These are phyloP conservation scores for Protobothrops mucrosquamatus DNA, from an alignment of 2,113 vertebrate species.

Conservation along the genomic window DNA sequence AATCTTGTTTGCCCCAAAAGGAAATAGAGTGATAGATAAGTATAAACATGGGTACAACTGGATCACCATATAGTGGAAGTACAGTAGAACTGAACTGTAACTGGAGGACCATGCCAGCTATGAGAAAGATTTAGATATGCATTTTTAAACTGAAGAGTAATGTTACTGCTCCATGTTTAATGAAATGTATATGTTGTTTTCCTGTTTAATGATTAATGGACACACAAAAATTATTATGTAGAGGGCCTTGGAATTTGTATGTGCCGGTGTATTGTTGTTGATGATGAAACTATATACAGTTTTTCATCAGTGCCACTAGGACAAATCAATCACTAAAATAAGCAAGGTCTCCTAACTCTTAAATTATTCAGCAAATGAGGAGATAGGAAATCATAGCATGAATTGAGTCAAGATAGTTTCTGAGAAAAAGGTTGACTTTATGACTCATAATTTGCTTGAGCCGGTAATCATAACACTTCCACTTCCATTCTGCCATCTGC, in stretches of 20 bases:
- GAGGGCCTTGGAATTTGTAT: not conserved
- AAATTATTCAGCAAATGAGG: conserved; percentile 23
- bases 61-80: not conserved
- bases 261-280: not conserved
- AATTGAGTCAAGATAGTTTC: not conserved
- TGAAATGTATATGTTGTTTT: not conserved
- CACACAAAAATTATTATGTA: not conserved
- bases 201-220: not conserved
- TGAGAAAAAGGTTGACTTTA: conserved; percentile 31
- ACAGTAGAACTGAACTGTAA: not conserved
- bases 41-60: not conserved
- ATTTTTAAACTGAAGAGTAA: not conserved
- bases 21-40: not conserved
- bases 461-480: not conserved
- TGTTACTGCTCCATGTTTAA: not conserved
- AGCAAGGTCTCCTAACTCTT: not conserved
- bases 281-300: not conserved
- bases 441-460: not conserved
- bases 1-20: not conserved
- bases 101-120: not conserved
- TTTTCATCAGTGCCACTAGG: not conserved
- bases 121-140: not conserved
- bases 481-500: conserved; percentile 6
- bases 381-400: conserved; percentile 5
- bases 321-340: not conserved